Evolutionary conservation across 2,113 vertebrate species (phyloP), one percentile per base, ranked within the genome.

Genomic region (Labrus mixtus): DNA sequence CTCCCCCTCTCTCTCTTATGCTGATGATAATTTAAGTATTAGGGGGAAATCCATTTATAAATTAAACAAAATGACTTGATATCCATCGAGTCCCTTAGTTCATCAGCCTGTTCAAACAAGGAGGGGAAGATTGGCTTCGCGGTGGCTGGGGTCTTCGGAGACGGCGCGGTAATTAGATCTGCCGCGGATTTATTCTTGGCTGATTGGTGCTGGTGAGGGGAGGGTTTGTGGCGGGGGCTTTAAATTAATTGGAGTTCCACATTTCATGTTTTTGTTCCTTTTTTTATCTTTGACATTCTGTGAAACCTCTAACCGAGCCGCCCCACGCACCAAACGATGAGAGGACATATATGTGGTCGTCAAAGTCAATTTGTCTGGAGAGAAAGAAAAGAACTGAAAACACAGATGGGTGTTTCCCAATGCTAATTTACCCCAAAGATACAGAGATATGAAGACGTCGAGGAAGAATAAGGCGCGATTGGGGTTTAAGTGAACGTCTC

Each of bases 51-150:
- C 97, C 97, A 99, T 98, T 99, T 98, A 97, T 98, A 98, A 98
- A 98, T 98, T 98, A 98, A 98, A 99, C 97, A 98, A 97, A 98
- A 97, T 97, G 97, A 98, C 97, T 98, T 97, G 97, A 98, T 98
- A 97, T 97, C 97, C 96, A 97, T 97, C 96, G 69, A 96, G 97
- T 97, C 97, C 97, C 97, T 96, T 95, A 98, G 96, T 99, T 99
- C 97, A 99, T 99, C 97, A 99, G 97, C 95, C 97, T 98, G 97
- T 98, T 98, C 97, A 98, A 99, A 99, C 97, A 99, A 93, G 93
- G 94, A 95, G 81, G 69, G 73, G 95, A 96, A 98, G 97, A 98
- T 98, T 97, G 97, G 96, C 96, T 98, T 95, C 89, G 95, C 94
- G 93, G 96, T 92, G 94, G 96, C 94, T 93, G 75, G 92, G 95